Evolutionary conservation across 2,888 invertebrate species (phyloP), one percentile per base, ranked within the genome.

Genomic region (Tridacna gigas): DNA sequence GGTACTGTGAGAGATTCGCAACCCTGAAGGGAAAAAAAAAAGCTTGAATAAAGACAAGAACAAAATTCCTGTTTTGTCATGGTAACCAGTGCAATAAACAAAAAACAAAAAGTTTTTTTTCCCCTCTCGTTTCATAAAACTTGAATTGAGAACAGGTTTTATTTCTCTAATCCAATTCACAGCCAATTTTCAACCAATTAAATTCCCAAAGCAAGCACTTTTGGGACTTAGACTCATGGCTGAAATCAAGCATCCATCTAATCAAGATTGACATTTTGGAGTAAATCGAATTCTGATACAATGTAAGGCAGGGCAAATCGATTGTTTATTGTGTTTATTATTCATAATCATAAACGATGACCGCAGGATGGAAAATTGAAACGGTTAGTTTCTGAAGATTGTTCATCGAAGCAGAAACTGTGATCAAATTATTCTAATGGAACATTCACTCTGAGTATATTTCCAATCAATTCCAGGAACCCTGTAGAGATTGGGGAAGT

Each of bases 371-470:
- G 84, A 81, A 84, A 84, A 84, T 82, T 84, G 84, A 84, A 81
- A 74, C 84, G 69, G 69, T 73, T 79, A 71, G 66, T 66, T 60
- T 67, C 65, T 61, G 74, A 74, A 79, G 74, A 51, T 60, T 77
- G 84, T 61, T 82, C 81, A 77, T 60, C 82, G 73, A 63, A 63
- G 71, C 74, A 73, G 26, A 74, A 76, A 83, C 60, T 56, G 71
- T 78, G 81, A 84, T 84, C 81, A 81, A 84, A 84, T 84, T 84
- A 84, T 84, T 81, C 79, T 82, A 84, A 84, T 84, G 79, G 51
- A 77, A 67, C 48, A 51, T 63, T 75, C 74, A 61, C 61, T 75
- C 63, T 47, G 63, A 63, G 61, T 75, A 61, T 75, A 75, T 75
- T 75, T 75, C 61, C 75, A 75, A 75, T 75, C 63, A 75, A 75